phyloP scores from a whole-genome alignment of 2,888 invertebrate genomes.

The Camponotus fellah region DNA sequence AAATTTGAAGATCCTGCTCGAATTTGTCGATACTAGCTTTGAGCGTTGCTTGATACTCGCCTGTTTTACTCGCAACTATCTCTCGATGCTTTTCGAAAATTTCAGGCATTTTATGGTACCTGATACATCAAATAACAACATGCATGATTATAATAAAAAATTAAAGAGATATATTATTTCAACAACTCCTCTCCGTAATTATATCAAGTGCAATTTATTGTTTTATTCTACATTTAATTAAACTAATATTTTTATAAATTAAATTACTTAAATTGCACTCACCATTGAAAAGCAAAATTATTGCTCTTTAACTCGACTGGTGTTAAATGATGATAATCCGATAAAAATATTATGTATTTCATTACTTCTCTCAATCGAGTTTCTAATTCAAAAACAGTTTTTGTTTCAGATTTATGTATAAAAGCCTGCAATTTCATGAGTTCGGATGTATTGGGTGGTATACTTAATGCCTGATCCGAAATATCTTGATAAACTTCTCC shows the following conservation, averaged over 20 bases:
- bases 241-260: neutral
- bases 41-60: conserved; percentile 94
- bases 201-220: neutral
- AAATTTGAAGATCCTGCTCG: conserved; percentile 93
- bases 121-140: conserved; percentile 50
- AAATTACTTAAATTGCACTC: conserved; percentile 26
- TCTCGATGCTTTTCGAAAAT: conserved; percentile 94
- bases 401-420: conserved; percentile 91
- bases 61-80: conserved; percentile 93
- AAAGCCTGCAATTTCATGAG: conserved; percentile 94
- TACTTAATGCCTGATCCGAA: conserved; percentile 91
- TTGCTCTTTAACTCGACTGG: conserved; percentile 96
- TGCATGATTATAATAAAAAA: neutral
- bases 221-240: neutral
- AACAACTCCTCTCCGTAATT: neutral
- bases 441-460: conserved; percentile 94
- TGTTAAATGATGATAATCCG: conserved; percentile 93
- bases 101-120: conserved; percentile 92
- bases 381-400: conserved; percentile 91
- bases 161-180: neutral
- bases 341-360: conserved; percentile 93
- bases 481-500: conserved; percentile 94
- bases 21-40: conserved; percentile 93
- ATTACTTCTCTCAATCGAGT: conserved; percentile 90
- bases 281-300: conserved; percentile 95